Evolutionary conservation across 2,888 invertebrate genomes (phyloP), one percentile per base, ranked within the genome.

Genomic region (Listrodromus nycthemerus): DNA sequence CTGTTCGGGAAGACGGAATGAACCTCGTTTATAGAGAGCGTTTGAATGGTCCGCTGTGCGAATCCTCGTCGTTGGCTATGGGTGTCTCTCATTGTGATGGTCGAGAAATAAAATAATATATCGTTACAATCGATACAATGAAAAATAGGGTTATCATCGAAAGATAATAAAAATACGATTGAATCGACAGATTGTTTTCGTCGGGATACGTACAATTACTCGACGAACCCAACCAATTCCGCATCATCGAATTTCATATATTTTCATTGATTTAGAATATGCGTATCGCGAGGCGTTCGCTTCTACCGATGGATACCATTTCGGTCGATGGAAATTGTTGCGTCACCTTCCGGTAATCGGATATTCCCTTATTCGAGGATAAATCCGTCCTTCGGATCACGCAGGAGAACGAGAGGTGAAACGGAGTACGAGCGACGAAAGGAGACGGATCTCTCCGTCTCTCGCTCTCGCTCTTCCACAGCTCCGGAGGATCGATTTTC

Each of bases 401-500:
- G 86, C 86, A 85, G 41, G 58, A 83, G 82, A 73, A 83, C 69
- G 79, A 83, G 81, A 66, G 58, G 50, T 55, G 65, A 13, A 65
- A 77, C 58, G 76, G 74, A n/a, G n/a, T n/a, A n/a, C n/a, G n/a
- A 66, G 27, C 55, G 71, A 76, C 70, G 52, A 67, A 67, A 67
- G 73, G 50, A 52, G 63, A 16, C 7, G 27, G 63, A 19, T 13
- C 41, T 41, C 13, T 13, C 41, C 13, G 3, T 41, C 41, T 13
- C 41, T 2, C 13, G 0, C 41, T 41, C 13, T 16, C 16, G 2
- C 10, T 85, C 81, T 78, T 80, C 66, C 78, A 55, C 45, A 71
- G 74, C 73, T 80, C 80, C 76, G 45, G 66, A 74, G 74, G 86
- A 90, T 90, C 89, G 90, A 89, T 89, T 89, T 89, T 90, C 88